Evolutionary conservation across 2,888 invertebrate genomes (phyloP), one percentile per base, ranked within the genome.

Genomic region (Cataglyphis altisquamis): DNA sequence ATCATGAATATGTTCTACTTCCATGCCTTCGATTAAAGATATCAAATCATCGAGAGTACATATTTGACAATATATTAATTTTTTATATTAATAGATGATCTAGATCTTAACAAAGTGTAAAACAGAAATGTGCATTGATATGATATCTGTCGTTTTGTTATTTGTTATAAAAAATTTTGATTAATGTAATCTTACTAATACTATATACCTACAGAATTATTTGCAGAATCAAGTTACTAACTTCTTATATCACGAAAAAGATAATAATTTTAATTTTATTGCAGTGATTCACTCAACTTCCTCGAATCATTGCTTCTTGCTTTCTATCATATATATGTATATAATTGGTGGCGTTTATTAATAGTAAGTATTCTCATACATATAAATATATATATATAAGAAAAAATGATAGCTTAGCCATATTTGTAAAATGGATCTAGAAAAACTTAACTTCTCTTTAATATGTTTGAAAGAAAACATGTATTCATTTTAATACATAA

Each of bases 231-330:
- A 60, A 72, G n/a, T 29, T 29, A 72, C 12, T 29, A 29, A 57
- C 3, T 32, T 45, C 8, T 41, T 45, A 4, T 73, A 60, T 29
- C 21, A 18, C 9, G 25, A 32, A 60, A 62, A 29, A 45, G 21
- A 72, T 68, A 25, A 57, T 72, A 25, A 57, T 57, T 41, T 18
- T 3, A 60, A 73, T 73, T 73, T 41, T 73, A 45, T 60, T 62
- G 8, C 15, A 73, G 12, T 62, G 5, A 60, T 73, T 29, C 18
- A 60, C 12, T 41, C 9, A 21, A 25, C 3, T 41, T n/a, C 62
- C n/a, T 52, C 8, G 48, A 52, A 52, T 62, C 41, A 41, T 60
- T 12, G 25, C 18, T 32, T 73, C 8, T 45, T 25, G 25, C 25
- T 39, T 60, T 60, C n/a, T 25, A 25, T 21, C 3, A 9, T 41